These are phyloP conservation scores for Dasypus novemcinctus DNA, from an alignment of 2,113 vertebrate species.

Conservation along the genomic window DNA sequence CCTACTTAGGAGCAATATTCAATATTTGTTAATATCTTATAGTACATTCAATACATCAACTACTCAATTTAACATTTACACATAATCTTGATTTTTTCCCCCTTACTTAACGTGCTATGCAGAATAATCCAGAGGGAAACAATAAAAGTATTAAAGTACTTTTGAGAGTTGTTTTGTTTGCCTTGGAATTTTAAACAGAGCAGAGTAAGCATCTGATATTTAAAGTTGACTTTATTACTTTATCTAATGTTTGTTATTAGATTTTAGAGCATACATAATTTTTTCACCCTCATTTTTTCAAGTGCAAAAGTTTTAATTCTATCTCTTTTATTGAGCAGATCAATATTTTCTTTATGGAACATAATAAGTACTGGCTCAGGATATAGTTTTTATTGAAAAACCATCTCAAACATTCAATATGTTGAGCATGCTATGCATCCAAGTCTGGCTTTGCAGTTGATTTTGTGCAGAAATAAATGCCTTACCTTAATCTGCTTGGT, in stretches of 20 bases:
- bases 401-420: background rate
- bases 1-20: constrained; percentile 38
- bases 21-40: background rate
- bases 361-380: background rate
- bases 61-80: constrained; percentile 46
- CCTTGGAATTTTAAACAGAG: constrained; percentile 61
- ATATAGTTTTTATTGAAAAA: background rate
- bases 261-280: background rate
- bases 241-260: constrained; percentile 17
- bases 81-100: constrained; percentile 19
- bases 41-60: background rate
- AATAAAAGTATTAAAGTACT: constrained; percentile 41
- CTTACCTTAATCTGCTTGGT: constrained; percentile 91
- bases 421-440: background rate
- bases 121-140: constrained; percentile 31
- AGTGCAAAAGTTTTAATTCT: constrained; percentile 10
- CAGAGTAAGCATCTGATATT: constrained; percentile 45
- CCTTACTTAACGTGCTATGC: constrained; percentile 46
- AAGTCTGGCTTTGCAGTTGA: background rate
- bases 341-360: background rate
- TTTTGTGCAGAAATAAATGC: constrained; percentile 49
- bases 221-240: constrained; percentile 55
- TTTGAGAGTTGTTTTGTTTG: constrained; percentile 43
- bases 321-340: background rate
- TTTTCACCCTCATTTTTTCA: background rate